Evolutionary conservation across 92 coral and sea anemone genomes (phyloP).

Genomic region (Phenganax stokvisi): DNA sequence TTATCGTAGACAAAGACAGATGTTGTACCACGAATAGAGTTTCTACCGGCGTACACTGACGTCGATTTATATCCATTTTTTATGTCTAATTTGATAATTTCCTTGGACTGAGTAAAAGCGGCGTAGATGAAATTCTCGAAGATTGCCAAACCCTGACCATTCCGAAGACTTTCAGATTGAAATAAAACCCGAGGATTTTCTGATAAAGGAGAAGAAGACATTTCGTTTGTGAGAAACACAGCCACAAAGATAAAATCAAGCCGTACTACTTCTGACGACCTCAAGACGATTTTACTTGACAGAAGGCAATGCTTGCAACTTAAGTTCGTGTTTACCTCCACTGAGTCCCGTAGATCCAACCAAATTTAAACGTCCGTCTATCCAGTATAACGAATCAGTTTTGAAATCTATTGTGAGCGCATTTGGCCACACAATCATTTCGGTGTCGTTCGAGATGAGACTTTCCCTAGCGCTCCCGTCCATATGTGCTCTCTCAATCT

Average conservation of each 20-base stretch:
- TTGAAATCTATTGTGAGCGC: slow-evolving; percentile 72
- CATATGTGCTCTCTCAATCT: slow-evolving; percentile 69
- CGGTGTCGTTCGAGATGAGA: slow-evolving; percentile 40
- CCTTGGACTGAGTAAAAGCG: background rate
- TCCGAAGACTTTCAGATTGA: background rate
- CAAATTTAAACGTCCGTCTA: slow-evolving; percentile 44
- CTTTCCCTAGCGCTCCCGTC: slow-evolving; percentile 62
- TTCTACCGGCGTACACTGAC: background rate
- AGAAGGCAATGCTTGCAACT: background rate
- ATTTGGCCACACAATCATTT: slow-evolving; percentile 45
- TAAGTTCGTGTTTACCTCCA: slow-evolving; percentile 54
- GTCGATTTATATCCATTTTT: background rate
- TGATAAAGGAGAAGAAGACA: background rate
- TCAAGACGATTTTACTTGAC: background rate
- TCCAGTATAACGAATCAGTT: slow-evolving; percentile 62
- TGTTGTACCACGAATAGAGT: slow-evolving; percentile 32
- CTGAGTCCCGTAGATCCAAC: slow-evolving; percentile 66
- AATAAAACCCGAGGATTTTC: background rate
- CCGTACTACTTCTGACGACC: background rate
- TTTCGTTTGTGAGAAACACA: background rate
- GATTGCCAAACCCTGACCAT: slow-evolving; percentile 52
- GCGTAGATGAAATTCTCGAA: slow-evolving; percentile 59
- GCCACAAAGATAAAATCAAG: background rate
- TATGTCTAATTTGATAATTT: background rate
- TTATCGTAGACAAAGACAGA: slow-evolving; percentile 60